A percentile compares a stretch with the other conserved stretches of the same genome.
phyloP scores from a whole-genome alignment of 2,888 invertebrate species.

The Drosophila neotestacea region DNA sequence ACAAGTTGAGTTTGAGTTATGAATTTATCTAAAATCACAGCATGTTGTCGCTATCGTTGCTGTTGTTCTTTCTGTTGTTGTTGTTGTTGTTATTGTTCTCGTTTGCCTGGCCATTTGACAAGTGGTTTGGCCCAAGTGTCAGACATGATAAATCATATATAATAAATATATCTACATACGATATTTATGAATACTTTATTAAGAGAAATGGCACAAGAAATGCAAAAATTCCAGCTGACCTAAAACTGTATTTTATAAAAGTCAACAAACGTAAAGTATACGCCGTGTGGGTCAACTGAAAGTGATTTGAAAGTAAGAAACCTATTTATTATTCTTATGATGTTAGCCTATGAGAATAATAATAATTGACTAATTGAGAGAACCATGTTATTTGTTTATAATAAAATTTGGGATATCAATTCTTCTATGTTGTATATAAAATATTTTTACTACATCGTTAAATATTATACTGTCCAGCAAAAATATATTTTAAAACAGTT shows the following conservation, averaged over 20 bases:
- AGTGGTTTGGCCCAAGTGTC: conserved; percentile 80
- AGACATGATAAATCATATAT: conserved; percentile 76
- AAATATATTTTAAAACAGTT: no score
- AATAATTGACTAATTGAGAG: no score
- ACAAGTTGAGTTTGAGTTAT: conserved; percentile 78
- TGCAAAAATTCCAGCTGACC: conserved; percentile 41
- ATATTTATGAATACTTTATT: conserved; percentile 29
- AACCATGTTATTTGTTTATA: no score
- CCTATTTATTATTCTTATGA: not conserved
- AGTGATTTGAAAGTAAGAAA: not conserved
- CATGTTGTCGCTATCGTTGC: conserved; percentile 68
- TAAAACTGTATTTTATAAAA: conserved; percentile 32
- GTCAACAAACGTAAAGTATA: conserved; percentile 51
- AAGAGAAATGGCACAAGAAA: conserved; percentile 58
- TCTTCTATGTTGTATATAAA: no score
- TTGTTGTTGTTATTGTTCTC: conserved; percentile 46
- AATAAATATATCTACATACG: conserved; percentile 41
- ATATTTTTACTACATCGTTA: no score
- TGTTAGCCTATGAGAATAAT: not conserved
- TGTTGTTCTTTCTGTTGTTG: conserved; percentile 30
- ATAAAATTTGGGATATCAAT: no score
- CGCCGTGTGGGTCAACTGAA: conserved; percentile 45
- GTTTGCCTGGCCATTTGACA: conserved; percentile 68
- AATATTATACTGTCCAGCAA: no score
- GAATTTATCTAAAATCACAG: conserved; percentile 81